Evolutionary conservation across 2,888 invertebrate genomes (phyloP), one percentile per base, ranked within the genome.

Genomic region (Operophtera brumata): DNA sequence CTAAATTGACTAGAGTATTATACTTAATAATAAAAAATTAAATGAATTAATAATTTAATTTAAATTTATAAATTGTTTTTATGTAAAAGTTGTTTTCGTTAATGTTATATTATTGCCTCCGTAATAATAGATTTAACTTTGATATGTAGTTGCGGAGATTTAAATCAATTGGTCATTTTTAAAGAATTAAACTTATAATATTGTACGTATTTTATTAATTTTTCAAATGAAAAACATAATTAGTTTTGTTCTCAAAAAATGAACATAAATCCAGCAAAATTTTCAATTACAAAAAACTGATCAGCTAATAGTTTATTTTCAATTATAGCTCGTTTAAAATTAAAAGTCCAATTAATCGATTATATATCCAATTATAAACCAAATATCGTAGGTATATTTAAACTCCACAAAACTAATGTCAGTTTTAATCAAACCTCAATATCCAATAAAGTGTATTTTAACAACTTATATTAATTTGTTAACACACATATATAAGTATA

Each of bases 1-100:
- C 84, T 86, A 88, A 86, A 86, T 85, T 87, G 88, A 87, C 89
- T 86, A 88, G 78, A 71, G 75, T 75, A 74, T 74, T 69, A 49
- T 63, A 66, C 60, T 65, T 39, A 44, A 4, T 14, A 11, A n/a
- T n/a, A n/a, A 34, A 28, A 35, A 46, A 37, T 42, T 41, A 45
- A 46, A 45, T 45, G 2, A 48, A 10, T 34, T 26, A 43, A 42
- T 44, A 41, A 54, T 32, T 41, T 28, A 41, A 45, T 40, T 41
- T 39, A 13, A 39, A 37, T 37, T 30, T n/a, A n/a, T n/a, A n/a
- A 28, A 47, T 12, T 8, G 7, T 11, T 41, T 48, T 41, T 47
- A 37, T 34, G 41, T 28, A 42, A 56, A 57, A 53, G 51, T 41
- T 54, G 37, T 37, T 55, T 69, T 65, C 53, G 65, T n/a, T 75